phyloP scores from a whole-genome alignment of 1,140 invertebrate genomes.

The Papilio aristodemus region DNA sequence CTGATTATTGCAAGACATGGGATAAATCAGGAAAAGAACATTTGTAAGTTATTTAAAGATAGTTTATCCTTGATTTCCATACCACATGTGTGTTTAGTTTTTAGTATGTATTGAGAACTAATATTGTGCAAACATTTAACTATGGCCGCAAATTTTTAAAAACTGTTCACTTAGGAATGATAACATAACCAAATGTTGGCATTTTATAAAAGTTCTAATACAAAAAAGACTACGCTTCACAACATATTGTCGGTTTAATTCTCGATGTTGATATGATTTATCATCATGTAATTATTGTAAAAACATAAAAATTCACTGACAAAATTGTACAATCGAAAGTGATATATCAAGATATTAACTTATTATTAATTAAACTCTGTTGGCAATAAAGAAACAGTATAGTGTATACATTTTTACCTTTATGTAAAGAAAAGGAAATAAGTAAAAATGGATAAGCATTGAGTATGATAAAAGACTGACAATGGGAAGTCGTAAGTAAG shows the following conservation, averaged over 20 bases:
- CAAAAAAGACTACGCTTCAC: neutral
- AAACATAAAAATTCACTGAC: too few species aligned
- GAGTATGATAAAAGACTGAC: too few species aligned
- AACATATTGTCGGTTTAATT: neutral
- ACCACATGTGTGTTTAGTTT: constrained; percentile 59
- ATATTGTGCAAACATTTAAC: constrained; percentile 4
- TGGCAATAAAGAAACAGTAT: too few species aligned
- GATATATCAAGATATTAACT: too few species aligned
- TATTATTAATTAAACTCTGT: too few species aligned
- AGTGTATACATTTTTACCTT: too few species aligned
- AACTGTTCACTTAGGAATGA: neutral
- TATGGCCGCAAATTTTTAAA: neutral
- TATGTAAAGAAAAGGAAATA: too few species aligned
- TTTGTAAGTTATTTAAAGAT: constrained; percentile 59
- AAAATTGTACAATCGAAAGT: too few species aligned
- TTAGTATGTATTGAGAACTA: neutral
- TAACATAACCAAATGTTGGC: neutral
- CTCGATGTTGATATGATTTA: neutral
- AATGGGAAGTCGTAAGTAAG: too few species aligned
- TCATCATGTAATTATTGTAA: too few species aligned
- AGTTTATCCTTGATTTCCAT: constrained; percentile 34
- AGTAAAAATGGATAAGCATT: too few species aligned
- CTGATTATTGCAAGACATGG: constrained; percentile 76
- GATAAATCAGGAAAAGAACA: constrained; percentile 75
- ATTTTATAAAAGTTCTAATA: neutral